phyloP scores from a whole-genome alignment of 1,140 invertebrate genomes.

The Diabrotica virgifera region DNA sequence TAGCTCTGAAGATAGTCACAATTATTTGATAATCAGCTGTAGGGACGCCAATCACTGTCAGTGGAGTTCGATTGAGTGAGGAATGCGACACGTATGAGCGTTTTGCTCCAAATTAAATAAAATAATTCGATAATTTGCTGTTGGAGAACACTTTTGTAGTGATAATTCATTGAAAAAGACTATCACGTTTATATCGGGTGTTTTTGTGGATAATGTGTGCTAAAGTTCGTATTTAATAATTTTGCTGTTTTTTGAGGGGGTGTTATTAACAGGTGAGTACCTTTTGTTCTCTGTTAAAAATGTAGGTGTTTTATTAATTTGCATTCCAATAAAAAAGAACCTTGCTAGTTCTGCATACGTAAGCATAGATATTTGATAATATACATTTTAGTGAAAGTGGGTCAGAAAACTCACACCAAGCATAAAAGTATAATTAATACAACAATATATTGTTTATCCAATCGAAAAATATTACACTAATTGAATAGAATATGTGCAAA shows the following conservation, averaged over 20 bases:
- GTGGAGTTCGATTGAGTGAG: conserved; percentile 7
- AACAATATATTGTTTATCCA: not conserved
- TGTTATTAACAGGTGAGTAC: conserved; percentile 1
- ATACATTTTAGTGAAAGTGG: conserved; percentile 9
- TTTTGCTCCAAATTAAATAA: no score
- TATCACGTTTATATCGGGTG: no score
- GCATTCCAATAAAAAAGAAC: no score
- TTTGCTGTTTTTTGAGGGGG: not conserved
- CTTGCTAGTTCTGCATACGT: not conserved
- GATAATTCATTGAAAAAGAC: no score
- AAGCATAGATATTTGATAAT: conserved; percentile 1
- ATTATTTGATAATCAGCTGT: conserved; percentile 22
- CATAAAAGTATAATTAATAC: conserved; percentile 9
- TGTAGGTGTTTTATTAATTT: no score
- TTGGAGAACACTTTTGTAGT: no score
- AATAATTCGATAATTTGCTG: no score
- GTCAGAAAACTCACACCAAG: conserved; percentile 14
- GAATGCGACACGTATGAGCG: conserved; percentile 2
- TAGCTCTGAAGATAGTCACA: conserved; percentile 17
- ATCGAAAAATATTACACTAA: not conserved
- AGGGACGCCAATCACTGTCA: conserved; percentile 18
- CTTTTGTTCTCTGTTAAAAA: no score
- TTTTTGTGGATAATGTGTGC: no score
- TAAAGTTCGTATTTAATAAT: no score
- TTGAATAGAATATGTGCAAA: no score